Percentiles rank a stretch among this genome's conserved stretches.
Evolutionary conservation across 2,888 invertebrate genomes (phyloP).

Genomic region (Sarcophaga caerulescens): DNA sequence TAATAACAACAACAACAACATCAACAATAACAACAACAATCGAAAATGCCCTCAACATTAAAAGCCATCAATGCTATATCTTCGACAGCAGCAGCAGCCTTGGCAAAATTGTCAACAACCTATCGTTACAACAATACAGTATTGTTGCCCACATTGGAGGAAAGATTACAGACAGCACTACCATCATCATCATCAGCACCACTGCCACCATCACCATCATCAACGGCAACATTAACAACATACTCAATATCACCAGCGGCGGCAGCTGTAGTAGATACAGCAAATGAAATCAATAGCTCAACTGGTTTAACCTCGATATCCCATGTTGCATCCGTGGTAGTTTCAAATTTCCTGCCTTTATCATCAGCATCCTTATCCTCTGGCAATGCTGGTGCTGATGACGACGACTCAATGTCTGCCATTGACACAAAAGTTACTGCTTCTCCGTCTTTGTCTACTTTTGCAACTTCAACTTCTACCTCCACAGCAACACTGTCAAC

Average conservation of each 20-base stretch:
- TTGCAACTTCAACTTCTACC: conserved; percentile 31
- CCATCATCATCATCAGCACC: conserved; percentile 33
- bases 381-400: conserved; percentile 24
- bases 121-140: conserved; percentile 66
- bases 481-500: conserved; percentile 39
- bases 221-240: conserved; percentile 48
- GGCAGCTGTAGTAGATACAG: conserved; percentile 20
- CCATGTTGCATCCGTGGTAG: conserved; percentile 69
- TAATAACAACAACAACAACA: conserved; percentile 33
- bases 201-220: conserved; percentile 20
- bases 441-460: conserved; percentile 17
- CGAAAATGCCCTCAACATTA: conserved; percentile 70
- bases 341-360: conserved; percentile 72
- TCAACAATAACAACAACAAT: background rate
- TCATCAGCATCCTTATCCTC: conserved; percentile 66
- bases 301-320: conserved; percentile 68
- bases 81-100: conserved; percentile 63
- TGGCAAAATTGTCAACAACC: conserved; percentile 63
- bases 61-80: conserved; percentile 59
- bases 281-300: conserved; percentile 66
- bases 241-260: conserved; percentile 50
- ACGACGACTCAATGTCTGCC: conserved; percentile 65
- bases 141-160: conserved; percentile 64
- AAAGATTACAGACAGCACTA: conserved; percentile 53
- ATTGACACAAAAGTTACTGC: conserved; percentile 53